Evolutionary conservation across 2,113 vertebrate genomes (phyloP).

Genomic region (Lasiurus cinereus): DNA sequence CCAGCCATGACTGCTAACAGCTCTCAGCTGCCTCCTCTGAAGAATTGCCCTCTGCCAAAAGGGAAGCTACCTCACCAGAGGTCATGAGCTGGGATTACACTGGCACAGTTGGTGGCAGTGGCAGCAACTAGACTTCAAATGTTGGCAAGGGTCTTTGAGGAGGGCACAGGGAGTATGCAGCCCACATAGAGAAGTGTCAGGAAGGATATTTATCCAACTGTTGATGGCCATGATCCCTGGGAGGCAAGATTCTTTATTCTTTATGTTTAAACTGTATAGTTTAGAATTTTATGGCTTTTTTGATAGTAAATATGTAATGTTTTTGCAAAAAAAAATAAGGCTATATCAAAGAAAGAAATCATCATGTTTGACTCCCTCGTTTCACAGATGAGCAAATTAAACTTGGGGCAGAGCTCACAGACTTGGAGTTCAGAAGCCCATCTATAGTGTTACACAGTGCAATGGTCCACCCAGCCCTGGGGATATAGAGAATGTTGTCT

Average conservation of each 20-base stretch:
- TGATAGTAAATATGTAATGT: not conserved
- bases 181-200: not conserved
- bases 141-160: not conserved
- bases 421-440: not conserved
- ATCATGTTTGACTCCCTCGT: not conserved
- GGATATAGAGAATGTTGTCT: not conserved
- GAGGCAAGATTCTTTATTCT: not conserved
- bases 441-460: not conserved
- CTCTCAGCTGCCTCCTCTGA: not conserved
- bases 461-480: not conserved
- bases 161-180: not conserved
- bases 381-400: not conserved
- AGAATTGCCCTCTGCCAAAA: not conserved
- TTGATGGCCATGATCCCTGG: not conserved
- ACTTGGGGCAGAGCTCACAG: not conserved
- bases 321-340: constrained; percentile 13
- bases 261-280: not conserved
- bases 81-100: not conserved
- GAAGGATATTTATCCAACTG: constrained; percentile 7
- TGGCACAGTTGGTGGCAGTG: not conserved
- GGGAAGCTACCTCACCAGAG: not conserved
- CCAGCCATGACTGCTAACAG: not conserved
- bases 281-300: not conserved
- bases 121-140: not conserved
- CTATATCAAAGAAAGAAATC: not conserved